Evolutionary conservation across 2,113 vertebrate species (phyloP).

Genomic region (Limnothrissa miodon): DNA sequence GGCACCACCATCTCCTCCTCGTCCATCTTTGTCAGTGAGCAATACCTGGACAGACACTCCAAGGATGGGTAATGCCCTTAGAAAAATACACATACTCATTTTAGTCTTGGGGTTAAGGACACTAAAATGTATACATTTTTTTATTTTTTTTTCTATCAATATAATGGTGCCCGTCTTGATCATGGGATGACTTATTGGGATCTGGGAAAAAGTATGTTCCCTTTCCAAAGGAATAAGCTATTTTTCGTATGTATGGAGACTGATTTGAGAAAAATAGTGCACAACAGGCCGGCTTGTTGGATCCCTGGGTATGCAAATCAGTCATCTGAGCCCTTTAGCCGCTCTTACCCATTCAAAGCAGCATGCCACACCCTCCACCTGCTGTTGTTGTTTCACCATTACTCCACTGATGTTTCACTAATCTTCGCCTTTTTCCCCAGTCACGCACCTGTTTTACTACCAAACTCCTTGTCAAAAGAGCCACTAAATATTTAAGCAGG

Average conservation of each 20-base stretch:
- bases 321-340: constrained; percentile 24
- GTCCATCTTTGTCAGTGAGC: constrained; percentile 79
- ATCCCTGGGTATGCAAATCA: background rate
- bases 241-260: background rate
- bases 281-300: background rate
- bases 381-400: constrained; percentile 20
- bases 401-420: constrained; percentile 27
- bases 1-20: constrained; percentile 88
- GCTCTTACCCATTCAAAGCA: constrained; percentile 17
- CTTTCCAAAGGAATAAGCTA: background rate
- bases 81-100: constrained; percentile 24
- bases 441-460: constrained; percentile 58
- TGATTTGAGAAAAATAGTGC: background rate
- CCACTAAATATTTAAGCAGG: constrained; percentile 62
- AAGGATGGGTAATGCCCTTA: constrained; percentile 72
- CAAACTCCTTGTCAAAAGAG: constrained; percentile 58
- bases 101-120: no score
- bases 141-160: background rate
- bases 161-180: background rate
- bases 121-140: no score
- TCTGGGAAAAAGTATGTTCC: background rate
- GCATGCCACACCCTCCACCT: constrained; percentile 38
- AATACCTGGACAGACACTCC: constrained; percentile 70
- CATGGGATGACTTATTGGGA: background rate
- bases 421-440: constrained; percentile 42